Conservation (phyloP, 1,140 invertebrate species). For the Atopsyche davidsoni region DNA sequence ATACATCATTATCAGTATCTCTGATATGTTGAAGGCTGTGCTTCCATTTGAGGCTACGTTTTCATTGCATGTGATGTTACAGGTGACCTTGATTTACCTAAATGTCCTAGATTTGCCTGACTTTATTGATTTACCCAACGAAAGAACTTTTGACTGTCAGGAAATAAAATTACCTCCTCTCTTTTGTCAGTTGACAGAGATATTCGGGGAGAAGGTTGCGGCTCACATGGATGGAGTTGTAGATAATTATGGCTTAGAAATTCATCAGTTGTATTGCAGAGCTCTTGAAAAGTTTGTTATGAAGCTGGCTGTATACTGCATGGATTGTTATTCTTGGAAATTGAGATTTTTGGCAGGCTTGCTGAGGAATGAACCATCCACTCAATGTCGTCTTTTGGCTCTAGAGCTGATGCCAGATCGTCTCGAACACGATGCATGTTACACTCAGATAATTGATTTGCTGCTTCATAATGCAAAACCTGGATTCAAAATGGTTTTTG, state of each 20-base stretch:
- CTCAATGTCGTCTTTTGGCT: slow-evolving; percentile 5
- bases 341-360: not conserved
- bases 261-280: not conserved
- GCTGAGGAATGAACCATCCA: not conserved
- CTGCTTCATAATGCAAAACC: too few species aligned
- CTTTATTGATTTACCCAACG: not conserved
- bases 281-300: not conserved
- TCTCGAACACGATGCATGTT: too few species aligned
- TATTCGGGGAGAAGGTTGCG: not conserved
- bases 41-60: slow-evolving; percentile 13
- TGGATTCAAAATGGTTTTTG: too few species aligned
- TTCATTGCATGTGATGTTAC: not conserved
- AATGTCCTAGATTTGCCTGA: not conserved
- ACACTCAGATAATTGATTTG: too few species aligned
- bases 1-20: slow-evolving; percentile 4
- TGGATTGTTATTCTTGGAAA: not conserved
- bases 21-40: slow-evolving; percentile 7
- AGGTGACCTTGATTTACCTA: not conserved
- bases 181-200: not conserved
- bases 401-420: slow-evolving; percentile 8
- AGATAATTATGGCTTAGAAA: not conserved
- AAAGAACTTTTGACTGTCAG: not conserved
- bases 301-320: not conserved
- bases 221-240: not conserved
- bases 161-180: not conserved